phyloP scores from a whole-genome alignment of 2,113 vertebrate genomes.

The Chaetodon auriga region DNA sequence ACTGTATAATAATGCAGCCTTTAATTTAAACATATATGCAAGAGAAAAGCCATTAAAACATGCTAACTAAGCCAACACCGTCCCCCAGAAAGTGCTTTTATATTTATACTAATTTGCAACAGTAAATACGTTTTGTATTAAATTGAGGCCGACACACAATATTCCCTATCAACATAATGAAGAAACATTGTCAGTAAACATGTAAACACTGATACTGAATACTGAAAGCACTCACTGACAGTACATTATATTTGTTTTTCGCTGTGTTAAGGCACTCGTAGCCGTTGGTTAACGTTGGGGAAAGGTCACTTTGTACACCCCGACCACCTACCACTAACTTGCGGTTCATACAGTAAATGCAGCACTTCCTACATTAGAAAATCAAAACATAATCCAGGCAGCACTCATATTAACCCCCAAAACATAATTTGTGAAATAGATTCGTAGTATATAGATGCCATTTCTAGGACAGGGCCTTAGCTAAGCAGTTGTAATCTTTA shows the following conservation, averaged over 20 bases:
- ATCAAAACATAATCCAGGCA: not conserved
- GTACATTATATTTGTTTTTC: not conserved
- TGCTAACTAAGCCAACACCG: not conserved
- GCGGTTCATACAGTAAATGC: not conserved
- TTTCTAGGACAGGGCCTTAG: not conserved
- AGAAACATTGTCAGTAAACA: not conserved
- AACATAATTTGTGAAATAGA: not conserved
- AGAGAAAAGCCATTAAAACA: not conserved
- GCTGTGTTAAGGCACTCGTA: not conserved
- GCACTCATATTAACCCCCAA: not conserved
- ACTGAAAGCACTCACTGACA: not conserved
- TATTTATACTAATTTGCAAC: not conserved
- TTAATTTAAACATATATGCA: not conserved
- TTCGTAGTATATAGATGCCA: too few relatives aligned
- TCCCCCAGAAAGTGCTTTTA: not conserved
- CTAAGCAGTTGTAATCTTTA: not conserved
- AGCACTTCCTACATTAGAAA: not conserved
- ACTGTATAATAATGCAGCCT: not conserved
- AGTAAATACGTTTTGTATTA: not conserved
- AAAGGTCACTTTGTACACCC: not conserved
- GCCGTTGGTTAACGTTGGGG: not conserved
- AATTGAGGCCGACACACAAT: not conserved
- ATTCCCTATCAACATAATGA: conserved; percentile 5
- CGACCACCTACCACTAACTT: not conserved
- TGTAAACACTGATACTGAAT: not conserved